Conservation (phyloP, 2,888 invertebrate species). For the Pardosa pseudoannulata region DNA sequence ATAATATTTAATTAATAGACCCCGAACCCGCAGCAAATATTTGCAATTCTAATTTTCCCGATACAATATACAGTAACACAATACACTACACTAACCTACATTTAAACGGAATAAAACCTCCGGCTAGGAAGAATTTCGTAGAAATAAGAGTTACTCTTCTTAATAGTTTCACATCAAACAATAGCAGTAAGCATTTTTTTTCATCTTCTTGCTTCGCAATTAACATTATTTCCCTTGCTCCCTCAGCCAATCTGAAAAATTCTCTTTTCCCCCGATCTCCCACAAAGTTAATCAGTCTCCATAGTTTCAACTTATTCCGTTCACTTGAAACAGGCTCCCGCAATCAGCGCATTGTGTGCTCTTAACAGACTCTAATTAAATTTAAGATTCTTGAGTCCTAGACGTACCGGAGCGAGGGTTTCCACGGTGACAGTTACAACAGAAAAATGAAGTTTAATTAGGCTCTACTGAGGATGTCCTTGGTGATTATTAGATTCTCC, state of each 20-base stretch:
- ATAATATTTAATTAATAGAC: no score
- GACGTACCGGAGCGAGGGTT: neutral
- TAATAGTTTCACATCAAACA: neutral
- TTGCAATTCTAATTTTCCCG: no score
- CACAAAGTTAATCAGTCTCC: neutral
- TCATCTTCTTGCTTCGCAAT: neutral
- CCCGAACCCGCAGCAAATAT: no score
- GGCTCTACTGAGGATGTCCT: neutral
- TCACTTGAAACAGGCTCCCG: no score
- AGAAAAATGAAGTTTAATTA: neutral
- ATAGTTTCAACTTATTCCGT: neutral
- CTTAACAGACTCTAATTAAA: constrained; percentile 1
- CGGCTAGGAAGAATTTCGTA: no score
- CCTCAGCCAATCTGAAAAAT: no score
- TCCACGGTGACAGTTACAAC: neutral
- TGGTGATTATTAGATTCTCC: no score
- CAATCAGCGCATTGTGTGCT: neutral
- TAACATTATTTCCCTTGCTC: no score
- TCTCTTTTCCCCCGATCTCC: neutral
- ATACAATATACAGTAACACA: no score
- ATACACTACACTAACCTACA: no score
- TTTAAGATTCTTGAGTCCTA: neutral
- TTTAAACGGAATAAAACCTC: no score
- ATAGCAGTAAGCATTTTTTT: neutral
- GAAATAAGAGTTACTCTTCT: no score